These are phyloP conservation scores for Cisticola juncidis DNA, from an alignment of 2,113 vertebrate genomes.

Conservation along the genomic window DNA sequence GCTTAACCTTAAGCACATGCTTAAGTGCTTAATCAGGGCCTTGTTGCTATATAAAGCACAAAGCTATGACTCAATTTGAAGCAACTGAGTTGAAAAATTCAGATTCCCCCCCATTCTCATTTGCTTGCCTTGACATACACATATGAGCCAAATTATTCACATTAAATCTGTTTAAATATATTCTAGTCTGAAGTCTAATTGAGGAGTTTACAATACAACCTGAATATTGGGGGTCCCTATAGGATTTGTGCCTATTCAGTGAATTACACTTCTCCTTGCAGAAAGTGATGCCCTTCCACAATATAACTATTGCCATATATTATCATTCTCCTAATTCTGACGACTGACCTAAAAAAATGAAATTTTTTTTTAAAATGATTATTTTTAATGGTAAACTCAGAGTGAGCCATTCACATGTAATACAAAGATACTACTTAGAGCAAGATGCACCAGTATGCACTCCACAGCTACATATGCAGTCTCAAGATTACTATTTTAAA, in stretches of 20 bases:
- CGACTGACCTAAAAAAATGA: background rate
- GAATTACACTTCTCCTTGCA: background rate
- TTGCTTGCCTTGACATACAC: background rate
- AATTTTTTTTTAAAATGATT: background rate
- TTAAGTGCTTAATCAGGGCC: constrained; percentile 63
- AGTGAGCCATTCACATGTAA: background rate
- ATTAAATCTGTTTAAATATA: background rate
- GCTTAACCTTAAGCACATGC: constrained; percentile 67
- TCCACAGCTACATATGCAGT: background rate
- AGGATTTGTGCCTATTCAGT: background rate
- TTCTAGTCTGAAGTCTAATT: background rate
- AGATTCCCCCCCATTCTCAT: background rate
- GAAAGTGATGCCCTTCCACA: background rate
- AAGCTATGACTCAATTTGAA: constrained; percentile 34
- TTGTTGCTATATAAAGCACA: constrained; percentile 48
- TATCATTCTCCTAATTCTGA: background rate
- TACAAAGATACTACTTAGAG: background rate
- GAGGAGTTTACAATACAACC: background rate
- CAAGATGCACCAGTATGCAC: background rate
- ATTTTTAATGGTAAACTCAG: background rate
- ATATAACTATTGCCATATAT: background rate
- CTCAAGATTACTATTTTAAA: constrained; percentile 55
- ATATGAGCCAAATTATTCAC: background rate
- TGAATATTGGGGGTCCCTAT: background rate
- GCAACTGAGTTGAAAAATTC: background rate